Conservation (phyloP, 2,888 invertebrate genomes). For the Ophonus ardosiacus region DNA sequence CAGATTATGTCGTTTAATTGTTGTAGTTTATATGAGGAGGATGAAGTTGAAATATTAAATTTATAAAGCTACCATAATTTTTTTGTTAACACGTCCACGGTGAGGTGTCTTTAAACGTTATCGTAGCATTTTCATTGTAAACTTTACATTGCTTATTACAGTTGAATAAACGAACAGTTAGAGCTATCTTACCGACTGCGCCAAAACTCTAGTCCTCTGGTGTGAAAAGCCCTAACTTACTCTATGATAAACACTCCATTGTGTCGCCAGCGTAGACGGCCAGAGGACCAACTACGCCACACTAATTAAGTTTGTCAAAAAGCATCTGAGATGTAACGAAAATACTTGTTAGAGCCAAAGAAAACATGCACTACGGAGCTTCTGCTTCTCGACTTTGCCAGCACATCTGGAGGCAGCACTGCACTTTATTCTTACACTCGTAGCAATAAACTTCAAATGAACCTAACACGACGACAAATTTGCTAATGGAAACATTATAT, state of each 20-base stretch:
- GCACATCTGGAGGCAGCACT: conserved; percentile 33
- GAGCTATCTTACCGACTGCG: not conserved
- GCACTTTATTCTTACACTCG: conserved; percentile 40
- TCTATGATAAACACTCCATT: conserved; percentile 61
- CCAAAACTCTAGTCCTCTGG: not conserved
- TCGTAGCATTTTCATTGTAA: too few species aligned
- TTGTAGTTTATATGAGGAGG: too few species aligned
- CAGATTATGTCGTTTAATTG: too few species aligned
- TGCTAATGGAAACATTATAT: conserved; percentile 36
- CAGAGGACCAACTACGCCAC: conserved; percentile 43
- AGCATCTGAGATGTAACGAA: conserved; percentile 61
- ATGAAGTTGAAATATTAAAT: too few species aligned
- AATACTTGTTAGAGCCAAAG: conserved; percentile 57
- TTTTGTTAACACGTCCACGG: too few species aligned
- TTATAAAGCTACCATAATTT: too few species aligned
- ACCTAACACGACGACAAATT: conserved; percentile 27
- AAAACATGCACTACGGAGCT: conserved; percentile 55
- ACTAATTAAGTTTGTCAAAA: conserved; percentile 64
- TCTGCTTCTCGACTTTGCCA: conserved; percentile 13
- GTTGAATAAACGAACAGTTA: not conserved
- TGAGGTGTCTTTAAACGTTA: too few species aligned
- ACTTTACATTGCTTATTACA: not conserved
- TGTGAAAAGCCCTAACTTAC: not conserved
- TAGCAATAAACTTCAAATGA: conserved; percentile 21
- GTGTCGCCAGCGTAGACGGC: conserved; percentile 16